These are phyloP conservation scores for Cynopterus brachyotis DNA, from an alignment of 2,113 vertebrate genomes.

Conservation along the genomic window DNA sequence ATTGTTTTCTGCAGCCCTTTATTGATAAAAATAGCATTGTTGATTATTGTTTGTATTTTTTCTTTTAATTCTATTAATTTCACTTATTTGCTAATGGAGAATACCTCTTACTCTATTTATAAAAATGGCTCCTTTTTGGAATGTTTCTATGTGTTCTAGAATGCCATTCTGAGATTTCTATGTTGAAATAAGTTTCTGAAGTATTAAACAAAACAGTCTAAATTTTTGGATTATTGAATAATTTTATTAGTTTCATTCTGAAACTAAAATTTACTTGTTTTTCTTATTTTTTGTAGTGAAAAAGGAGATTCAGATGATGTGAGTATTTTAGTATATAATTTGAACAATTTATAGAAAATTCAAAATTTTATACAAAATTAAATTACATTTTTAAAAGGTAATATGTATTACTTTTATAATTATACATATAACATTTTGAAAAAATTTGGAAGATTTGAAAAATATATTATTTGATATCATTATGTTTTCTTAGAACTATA, in stretches of 20 bases:
- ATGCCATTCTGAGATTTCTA: not conserved
- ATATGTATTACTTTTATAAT: not conserved
- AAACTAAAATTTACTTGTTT: conserved; percentile 51
- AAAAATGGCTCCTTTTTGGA: not conserved
- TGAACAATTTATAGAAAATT: conserved; percentile 14
- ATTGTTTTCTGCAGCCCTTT: not conserved
- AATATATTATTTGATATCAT: conserved; percentile 6
- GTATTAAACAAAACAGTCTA: conserved; percentile 29
- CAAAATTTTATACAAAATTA: conserved; percentile 8
- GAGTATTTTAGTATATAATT: conserved; percentile 71
- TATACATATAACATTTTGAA: not conserved
- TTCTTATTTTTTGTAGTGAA: conserved; percentile 79
- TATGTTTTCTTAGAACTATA: not conserved
- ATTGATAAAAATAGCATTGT: conserved; percentile 16
- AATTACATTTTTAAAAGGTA: not conserved
- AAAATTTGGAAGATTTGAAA: not conserved
- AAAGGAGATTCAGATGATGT: conserved; percentile 80
- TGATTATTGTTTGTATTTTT: not conserved
- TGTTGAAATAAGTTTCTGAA: conserved; percentile 37
- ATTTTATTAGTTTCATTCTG: conserved; percentile 45
- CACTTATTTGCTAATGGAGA: not conserved
- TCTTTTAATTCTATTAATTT: not conserved
- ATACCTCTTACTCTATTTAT: not conserved
- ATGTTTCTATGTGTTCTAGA: not conserved
- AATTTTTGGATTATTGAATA: conserved; percentile 35